These are phyloP conservation scores for Crocidura indochinensis DNA, from an alignment of 2,797 vertebrate species.

Conservation along the genomic window DNA sequence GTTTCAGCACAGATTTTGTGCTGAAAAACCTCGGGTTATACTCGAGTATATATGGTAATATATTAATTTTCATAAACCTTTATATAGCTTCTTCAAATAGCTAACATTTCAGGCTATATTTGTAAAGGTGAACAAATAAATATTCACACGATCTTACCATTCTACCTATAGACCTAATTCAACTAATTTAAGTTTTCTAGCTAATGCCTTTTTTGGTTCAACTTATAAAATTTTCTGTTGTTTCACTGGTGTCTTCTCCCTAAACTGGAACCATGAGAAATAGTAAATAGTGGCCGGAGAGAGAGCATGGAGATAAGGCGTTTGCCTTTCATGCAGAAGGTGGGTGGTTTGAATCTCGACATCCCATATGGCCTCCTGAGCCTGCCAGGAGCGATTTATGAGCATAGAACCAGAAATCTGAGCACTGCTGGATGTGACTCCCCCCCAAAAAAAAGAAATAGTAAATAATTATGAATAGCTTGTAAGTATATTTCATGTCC, in stretches of 20 bases:
- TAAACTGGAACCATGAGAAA: not conserved
- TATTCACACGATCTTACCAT: not conserved
- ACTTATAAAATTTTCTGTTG: not conserved
- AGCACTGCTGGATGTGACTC: no score
- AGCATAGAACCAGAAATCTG: no score
- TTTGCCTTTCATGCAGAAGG: no score
- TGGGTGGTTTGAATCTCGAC: no score
- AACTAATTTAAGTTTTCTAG: not conserved
- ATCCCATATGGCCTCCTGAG: no score
- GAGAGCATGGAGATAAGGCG: no score
- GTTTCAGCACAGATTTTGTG: no score
- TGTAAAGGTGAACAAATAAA: slow-evolving; percentile 50
- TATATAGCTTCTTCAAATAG: not conserved
- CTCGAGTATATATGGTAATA: no score
- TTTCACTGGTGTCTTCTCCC: not conserved
- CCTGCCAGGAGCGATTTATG: no score
- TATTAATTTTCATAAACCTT: not conserved
- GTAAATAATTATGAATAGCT: not conserved
- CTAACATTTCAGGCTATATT: not conserved
- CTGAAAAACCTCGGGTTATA: no score
- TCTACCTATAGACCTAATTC: slow-evolving; percentile 6
- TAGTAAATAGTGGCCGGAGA: no score
- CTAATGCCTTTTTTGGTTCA: not conserved
- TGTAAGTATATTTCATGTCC: not conserved
- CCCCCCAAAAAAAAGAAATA: no score